Evolutionary conservation across 2,797 vertebrate genomes (phyloP), one percentile per base, ranked within the genome.

Genomic region (Gallinago solitaria): DNA sequence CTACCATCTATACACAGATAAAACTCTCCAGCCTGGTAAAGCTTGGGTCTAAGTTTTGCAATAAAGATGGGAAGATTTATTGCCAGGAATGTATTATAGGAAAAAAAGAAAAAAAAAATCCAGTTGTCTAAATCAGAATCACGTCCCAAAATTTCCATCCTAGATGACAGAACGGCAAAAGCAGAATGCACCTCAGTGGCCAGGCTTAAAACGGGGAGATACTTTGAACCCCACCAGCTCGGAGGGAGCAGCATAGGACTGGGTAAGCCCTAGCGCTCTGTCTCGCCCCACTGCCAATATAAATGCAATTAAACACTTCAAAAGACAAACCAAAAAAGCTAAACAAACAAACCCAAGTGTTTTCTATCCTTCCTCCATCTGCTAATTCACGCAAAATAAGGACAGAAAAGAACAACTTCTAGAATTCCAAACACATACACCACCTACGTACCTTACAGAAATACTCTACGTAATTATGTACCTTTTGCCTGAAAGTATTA

Each of bases 1-100:
- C 86, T 89, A 57, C 83, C 71, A 80, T 80, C 86, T 85, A 90
- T 35, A 77, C 77, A 51, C 75, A 89, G 86, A 85, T 61, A 87
- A 93, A 93, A 83, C 88, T 94, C 83, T 7, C 23, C 32, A 70
- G 64, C 60, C 70, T n/a, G 71, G 67, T 11, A 39, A 92, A 96
- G 83, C 78, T 71, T 65, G 69, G 68, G 41, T 75, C 68, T 8
- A 53, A 94, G 88, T 90, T 94, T 5, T 82, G 39, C 81, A 92
- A 64, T 75, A 71, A 87, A 61, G 71, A 54, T 13, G 39, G 57
- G 48, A 68, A 82, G 78, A 90, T 83, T 90, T 75, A 90, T 39
- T 30, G 37, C 86, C 86, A 65, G 68, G 53, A 95, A 61, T 11
- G 64, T 18, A 6, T 61, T 47, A 41, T 3, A 68, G 13, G 16